Conservation (phyloP, 1,140 invertebrate species). For the Mamestra configurata region DNA sequence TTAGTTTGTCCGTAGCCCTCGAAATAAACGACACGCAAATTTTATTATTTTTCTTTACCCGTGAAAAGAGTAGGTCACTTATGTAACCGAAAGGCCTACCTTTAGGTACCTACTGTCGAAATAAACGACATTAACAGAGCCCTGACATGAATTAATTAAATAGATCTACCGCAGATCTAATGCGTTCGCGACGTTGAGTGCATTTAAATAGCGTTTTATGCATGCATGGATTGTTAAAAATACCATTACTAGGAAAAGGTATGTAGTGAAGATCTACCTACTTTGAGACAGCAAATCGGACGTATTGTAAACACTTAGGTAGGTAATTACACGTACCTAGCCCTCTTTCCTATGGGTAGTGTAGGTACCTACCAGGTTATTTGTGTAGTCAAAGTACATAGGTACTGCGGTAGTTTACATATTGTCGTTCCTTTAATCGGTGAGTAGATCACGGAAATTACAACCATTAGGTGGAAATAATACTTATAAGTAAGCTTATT, state of each 20-base stretch:
- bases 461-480: background rate
- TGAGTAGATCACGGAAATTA: background rate
- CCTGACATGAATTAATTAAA: slow-evolving; percentile 51
- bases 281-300: no score
- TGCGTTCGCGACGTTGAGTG: background rate
- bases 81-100: slow-evolving; percentile 7
- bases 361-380: no score
- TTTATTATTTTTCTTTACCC: background rate
- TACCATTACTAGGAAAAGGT: background rate
- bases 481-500: background rate
- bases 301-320: background rate
- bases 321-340: no score
- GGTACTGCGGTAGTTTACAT: no score
- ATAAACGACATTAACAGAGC: slow-evolving; percentile 32
- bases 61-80: slow-evolving; percentile 22
- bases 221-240: slow-evolving; percentile 13
- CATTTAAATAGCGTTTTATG: slow-evolving; percentile 28
- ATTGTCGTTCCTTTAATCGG: slow-evolving; percentile 1
- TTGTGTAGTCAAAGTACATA: no score
- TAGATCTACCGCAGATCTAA: slow-evolving; percentile 48
- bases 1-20: no score
- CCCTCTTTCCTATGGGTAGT: no score
- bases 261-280: background rate
- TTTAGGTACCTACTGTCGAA: slow-evolving; percentile 36
- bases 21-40: no score